phyloP scores from a whole-genome alignment of 2,888 invertebrate genomes.

The Lasioglossum marginatum region DNA sequence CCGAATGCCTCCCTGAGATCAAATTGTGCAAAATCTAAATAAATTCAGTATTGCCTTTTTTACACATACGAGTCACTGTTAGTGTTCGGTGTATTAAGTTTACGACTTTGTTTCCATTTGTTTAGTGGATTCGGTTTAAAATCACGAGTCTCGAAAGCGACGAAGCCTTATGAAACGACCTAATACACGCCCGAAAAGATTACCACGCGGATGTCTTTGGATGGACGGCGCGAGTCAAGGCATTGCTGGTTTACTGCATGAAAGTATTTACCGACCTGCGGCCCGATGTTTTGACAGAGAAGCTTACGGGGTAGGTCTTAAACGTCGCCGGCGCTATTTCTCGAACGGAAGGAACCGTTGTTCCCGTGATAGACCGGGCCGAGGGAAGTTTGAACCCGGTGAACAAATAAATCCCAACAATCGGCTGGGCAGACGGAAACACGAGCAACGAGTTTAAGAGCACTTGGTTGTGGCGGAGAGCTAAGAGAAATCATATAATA shows the following conservation, averaged over 20 bases:
- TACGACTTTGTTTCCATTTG: no score
- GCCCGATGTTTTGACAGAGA: neutral
- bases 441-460: conserved; percentile 12
- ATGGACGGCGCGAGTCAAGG: neutral
- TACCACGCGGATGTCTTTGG: neutral
- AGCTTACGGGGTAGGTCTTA: neutral
- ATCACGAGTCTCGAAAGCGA: no score
- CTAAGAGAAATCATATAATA: conserved; percentile 75
- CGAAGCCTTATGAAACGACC: neutral
- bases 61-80: no score
- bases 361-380: neutral
- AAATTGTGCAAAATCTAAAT: no score
- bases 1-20: neutral
- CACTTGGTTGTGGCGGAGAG: conserved; percentile 58
- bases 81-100: neutral
- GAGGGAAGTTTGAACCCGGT: neutral
- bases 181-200: neutral
- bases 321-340: neutral
- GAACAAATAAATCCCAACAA: conserved; percentile 58
- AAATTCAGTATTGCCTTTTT: no score
- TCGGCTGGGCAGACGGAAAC: conserved; percentile 64
- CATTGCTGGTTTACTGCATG: neutral
- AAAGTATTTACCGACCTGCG: neutral
- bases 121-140: no score
- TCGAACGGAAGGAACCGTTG: conserved; percentile 13